Base-by-base conservation (phyloP, 2,797 vertebrate species). In the Avahi laniger region DNA sequence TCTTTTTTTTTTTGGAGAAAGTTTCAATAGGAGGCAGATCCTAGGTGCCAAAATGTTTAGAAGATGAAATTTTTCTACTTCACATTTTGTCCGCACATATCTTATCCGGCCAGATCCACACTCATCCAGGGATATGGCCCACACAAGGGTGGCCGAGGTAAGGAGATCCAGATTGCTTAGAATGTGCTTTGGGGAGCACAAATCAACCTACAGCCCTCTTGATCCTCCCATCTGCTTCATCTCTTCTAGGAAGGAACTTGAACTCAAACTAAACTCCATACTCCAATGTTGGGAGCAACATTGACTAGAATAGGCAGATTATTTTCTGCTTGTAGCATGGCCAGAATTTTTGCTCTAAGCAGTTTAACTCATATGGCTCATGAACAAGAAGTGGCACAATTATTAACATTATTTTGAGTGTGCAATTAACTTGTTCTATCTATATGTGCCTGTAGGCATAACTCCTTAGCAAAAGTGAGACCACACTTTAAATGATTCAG, bases 361-460 rank as follows among this genome's bases (percentile, higher is more conserved):
- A 50, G 83, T 90, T 87, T 59, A 59, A 91, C 38, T 87, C 78
- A 33, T 9, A 28, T 70, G 33, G 33, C n/a, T 35, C 10, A 5
- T 2, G 38, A 96, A 92, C 59, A 91, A 81, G 38, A 85, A 54
- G 18, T 48, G 59, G 11, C 33, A 43, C 17, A 69, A 69, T 5
- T 69, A 46, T 57, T 57, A 20, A 79, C 9, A n/a, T 61, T 86
- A 93, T 89, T 92, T 91, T 93, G 67, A 94, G n/a, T 38, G 13
- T 72, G 26, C n/a, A 93, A 46, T 94, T 61, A 54, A 85, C 46
- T 88, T 92, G 50, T 28, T 83, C 63, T 95, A 15, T 33, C 79
- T 69, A 38, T 7, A 38, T 57, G 13, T 89, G 54, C 67, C 75
- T 41, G 2, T 46, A 46, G 52, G 75, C 33, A 65, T 65, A 59